These are phyloP conservation scores for Chlamydotis undulata DNA, from an alignment of 2,113 vertebrate genomes.

Conservation along the genomic window DNA sequence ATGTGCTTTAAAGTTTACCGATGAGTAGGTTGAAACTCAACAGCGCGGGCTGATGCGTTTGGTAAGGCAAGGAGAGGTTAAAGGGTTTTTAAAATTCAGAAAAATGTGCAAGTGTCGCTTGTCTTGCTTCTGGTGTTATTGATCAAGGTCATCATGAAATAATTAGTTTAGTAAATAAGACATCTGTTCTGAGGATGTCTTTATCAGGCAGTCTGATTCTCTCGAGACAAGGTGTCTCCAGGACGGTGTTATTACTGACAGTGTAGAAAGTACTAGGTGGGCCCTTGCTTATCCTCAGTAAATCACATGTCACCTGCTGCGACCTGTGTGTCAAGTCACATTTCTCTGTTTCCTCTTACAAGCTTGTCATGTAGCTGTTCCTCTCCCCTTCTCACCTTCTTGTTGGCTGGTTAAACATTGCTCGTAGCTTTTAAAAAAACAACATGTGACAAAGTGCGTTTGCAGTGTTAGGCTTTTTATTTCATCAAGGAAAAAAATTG, in stretches of 20 bases:
- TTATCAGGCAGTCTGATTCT: not conserved
- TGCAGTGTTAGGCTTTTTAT: not conserved
- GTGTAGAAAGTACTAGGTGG: not conserved
- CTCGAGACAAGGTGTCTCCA: not conserved
- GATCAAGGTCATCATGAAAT: slow-evolving; percentile 29
- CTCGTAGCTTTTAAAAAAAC: not conserved
- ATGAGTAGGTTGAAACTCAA: not conserved
- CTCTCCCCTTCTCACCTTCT: not conserved
- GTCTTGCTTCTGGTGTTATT: not conserved
- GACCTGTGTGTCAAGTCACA: not conserved
- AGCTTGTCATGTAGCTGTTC: not conserved
- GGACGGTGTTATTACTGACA: not conserved
- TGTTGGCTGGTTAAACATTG: not conserved
- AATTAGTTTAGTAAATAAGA: slow-evolving; percentile 33
- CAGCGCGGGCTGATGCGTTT: not conserved
- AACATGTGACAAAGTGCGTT: not conserved
- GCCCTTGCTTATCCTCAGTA: not conserved
- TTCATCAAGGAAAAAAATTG: not conserved
- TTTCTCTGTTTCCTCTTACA: not conserved
- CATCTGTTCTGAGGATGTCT: slow-evolving; percentile 11
- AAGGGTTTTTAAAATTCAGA: slow-evolving; percentile 20
- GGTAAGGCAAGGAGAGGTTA: not conserved
- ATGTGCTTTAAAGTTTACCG: not conserved
- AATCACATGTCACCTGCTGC: not conserved
- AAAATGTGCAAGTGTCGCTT: not conserved